Base-by-base conservation (phyloP, 2,888 invertebrate genomes). In the Panopea generosa region DNA sequence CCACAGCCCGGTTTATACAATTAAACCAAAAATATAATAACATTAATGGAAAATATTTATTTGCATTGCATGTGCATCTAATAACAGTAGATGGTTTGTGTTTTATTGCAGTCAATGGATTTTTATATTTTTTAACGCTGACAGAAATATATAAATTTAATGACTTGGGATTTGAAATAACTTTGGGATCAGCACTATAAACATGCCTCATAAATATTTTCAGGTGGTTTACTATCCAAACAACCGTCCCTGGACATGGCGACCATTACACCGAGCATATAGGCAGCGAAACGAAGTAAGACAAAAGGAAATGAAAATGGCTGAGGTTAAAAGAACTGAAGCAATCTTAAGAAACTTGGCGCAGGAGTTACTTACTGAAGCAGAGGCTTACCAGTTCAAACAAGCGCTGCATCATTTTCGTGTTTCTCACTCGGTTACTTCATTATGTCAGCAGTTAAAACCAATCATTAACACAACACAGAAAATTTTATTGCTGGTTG, bases 331-430 rank as follows among this genome's bases (percentile, higher is more conserved):
- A 50, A 62, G 83, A 56, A 77, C 80, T 6, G 87, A 87, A 62
- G 72, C 81, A 11, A 80, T 87, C 20, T 72, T 89, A 45, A 76
- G 84, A 45, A 85, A 86, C 62, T 79, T 89, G 9, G 85, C 88
- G 3, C 76, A 87, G 22, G 85, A 87, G 60, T 78, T 88, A 47
- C 77, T 89, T 7, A 80, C 78, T 20, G 71, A 78, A 4, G 82
- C 83, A 4, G 89, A 89, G 61, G 82, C 80, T 50, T 55, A 65
- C 29, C 57, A 71, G 9, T 87, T 89, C 65, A 89, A 86, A 72
- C 83, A 86, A 65, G 84, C 85, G 26, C 67, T 89, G 29, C 84
- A 87, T 63, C 84, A 87, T 72, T 89, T 89, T 82, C 83, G 87
- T 33, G 80, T 84, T 16, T 82, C 87, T 6, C 78, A 80, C 47